Conservation (phyloP, 2,113 vertebrate species). For the Camelus bactrianus region DNA sequence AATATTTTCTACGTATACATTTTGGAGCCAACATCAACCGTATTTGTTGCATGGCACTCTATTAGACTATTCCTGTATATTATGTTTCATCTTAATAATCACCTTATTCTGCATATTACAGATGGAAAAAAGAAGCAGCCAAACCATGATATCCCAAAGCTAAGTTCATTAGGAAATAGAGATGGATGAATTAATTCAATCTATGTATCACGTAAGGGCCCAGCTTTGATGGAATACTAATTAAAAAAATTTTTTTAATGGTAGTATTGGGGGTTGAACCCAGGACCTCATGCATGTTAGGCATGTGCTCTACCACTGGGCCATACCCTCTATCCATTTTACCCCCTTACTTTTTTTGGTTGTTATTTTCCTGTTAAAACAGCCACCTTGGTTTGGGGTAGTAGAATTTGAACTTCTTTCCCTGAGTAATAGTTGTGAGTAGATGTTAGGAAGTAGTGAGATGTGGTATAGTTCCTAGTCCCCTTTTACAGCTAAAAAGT, state of each 20-base stretch:
- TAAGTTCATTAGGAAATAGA: not conserved
- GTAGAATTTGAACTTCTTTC: constrained; percentile 29
- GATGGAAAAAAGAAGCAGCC: not conserved
- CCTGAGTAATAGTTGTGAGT: not conserved
- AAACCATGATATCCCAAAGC: not conserved
- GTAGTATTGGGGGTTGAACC: too few species aligned
- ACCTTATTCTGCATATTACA: not conserved
- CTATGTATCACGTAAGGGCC: not conserved
- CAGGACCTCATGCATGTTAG: too few species aligned
- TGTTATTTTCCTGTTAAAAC: constrained; percentile 17
- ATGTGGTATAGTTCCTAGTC: not conserved
- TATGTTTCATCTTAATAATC: not conserved
- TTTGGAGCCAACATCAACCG: not conserved
- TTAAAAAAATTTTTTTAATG: not conserved
- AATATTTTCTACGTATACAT: not conserved
- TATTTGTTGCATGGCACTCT: not conserved
- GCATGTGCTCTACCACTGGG: too few species aligned
- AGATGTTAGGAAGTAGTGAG: constrained; percentile 18
- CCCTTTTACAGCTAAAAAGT: not conserved
- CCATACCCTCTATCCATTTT: not conserved
- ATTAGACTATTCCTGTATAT: not conserved
- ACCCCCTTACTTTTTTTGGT: not conserved
- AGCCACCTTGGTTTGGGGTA: not conserved
- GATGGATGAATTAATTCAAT: not conserved
- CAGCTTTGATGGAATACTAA: not conserved